Evolutionary conservation across 2,888 invertebrate genomes (phyloP).

Genomic region (Mythimna albipuncta): DNA sequence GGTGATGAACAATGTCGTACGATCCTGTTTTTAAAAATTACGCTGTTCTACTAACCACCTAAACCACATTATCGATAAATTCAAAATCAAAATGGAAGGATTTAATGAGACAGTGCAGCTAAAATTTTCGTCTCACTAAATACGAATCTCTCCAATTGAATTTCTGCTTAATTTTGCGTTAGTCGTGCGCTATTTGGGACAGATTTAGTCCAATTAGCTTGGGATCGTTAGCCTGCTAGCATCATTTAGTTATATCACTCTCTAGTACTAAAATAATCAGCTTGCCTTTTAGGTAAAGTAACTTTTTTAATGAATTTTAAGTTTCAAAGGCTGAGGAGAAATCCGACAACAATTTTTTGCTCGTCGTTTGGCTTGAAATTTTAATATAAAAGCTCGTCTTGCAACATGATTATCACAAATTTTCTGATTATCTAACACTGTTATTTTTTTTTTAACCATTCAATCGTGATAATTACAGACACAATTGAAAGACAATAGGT

Average conservation of each 20-base stretch:
- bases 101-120: conserved; percentile 16
- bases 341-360: neutral
- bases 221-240: conserved; percentile 44
- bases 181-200: conserved; percentile 30
- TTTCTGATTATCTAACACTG: neutral
- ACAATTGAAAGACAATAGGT: too few species aligned
- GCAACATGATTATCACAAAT: neutral
- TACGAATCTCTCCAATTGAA: conserved; percentile 36
- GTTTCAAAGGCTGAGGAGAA: neutral
- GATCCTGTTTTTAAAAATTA: too few species aligned
- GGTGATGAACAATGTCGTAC: too few species aligned
- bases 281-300: conserved; percentile 3
- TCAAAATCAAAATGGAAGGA: conserved; percentile 4
- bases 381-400: neutral
- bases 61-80: conserved; percentile 6
- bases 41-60: too few species aligned
- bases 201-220: conserved; percentile 56
- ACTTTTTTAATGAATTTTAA: conserved; percentile 6
- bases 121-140: conserved; percentile 47
- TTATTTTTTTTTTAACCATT: neutral
- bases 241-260: conserved; percentile 38
- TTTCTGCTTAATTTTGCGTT: conserved; percentile 40
- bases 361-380: neutral
- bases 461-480: too few species aligned
- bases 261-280: conserved; percentile 1